These are phyloP conservation scores for Drosophila rubida DNA, from an alignment of 2,888 invertebrate species.

Conservation along the genomic window DNA sequence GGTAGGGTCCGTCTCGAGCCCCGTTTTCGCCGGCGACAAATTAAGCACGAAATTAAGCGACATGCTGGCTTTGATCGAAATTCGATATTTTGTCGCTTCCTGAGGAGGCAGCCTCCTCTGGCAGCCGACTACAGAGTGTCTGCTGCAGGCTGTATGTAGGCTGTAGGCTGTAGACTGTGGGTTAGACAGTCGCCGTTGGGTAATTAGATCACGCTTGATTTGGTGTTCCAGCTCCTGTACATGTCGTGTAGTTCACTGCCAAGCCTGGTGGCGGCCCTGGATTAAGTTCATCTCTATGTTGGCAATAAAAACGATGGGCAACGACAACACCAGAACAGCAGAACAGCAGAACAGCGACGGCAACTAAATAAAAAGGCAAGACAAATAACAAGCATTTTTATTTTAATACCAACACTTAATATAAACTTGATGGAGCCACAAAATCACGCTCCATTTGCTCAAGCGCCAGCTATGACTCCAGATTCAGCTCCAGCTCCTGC, in stretches of 20 bases:
- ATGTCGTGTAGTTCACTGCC: constrained; percentile 7
- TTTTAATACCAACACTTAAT: constrained; percentile 81
- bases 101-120: constrained; percentile 30
- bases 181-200: constrained; percentile 30
- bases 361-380: constrained; percentile 74
- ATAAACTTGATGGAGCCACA: constrained; percentile 81
- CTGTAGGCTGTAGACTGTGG: background rate
- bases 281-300: constrained; percentile 28
- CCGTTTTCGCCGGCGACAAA: constrained; percentile 51
- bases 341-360: constrained; percentile 20
- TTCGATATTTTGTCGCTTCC: constrained; percentile 75
- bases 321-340: too few relatives aligned
- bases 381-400: constrained; percentile 80
- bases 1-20: constrained; percentile 47
- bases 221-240: constrained; percentile 59
- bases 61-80: constrained; percentile 64
- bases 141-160: background rate
- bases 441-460: constrained; percentile 81
- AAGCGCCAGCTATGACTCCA: constrained; percentile 40
- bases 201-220: constrained; percentile 77
- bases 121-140: background rate
- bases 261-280: constrained; percentile 10
- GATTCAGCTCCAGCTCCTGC: background rate
- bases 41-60: constrained; percentile 63
- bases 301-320: constrained; percentile 59